These are phyloP conservation scores for Rhorus exstirpatorius DNA, from an alignment of 2,888 invertebrate genomes.

Conservation along the genomic window DNA sequence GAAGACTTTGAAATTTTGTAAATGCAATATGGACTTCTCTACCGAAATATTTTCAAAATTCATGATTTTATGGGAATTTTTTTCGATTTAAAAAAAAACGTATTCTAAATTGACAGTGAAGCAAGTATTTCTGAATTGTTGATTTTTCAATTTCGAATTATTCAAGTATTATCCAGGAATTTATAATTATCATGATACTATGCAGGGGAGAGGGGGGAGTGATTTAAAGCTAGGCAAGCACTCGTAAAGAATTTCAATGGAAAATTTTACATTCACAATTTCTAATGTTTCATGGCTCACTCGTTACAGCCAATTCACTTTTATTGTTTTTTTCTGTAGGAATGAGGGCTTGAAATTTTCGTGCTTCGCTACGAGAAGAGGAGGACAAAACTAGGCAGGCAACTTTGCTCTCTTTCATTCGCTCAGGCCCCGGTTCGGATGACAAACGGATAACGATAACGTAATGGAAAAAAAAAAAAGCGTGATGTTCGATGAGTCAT, in stretches of 20 bases:
- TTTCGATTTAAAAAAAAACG: too few species aligned
- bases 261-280: conserved; percentile 10
- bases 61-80: too few species aligned
- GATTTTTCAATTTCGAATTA: too few species aligned
- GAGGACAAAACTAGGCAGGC: conserved; percentile 55
- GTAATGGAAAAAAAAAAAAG: conserved; percentile 52
- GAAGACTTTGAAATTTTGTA: too few species aligned
- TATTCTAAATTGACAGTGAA: too few species aligned
- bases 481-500: conserved; percentile 63
- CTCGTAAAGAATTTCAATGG: not conserved
- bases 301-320: not conserved
- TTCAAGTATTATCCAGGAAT: too few species aligned
- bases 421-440: conserved; percentile 36
- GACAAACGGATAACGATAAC: conserved; percentile 34
- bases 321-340: not conserved
- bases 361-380: conserved; percentile 56
- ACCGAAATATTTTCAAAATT: too few species aligned
- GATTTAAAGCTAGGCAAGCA: conserved; percentile 53
- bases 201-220: too few species aligned
- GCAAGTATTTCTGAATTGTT: too few species aligned
- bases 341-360: conserved; percentile 29
- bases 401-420: conserved; percentile 59
- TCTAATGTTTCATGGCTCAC: not conserved
- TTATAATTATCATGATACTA: too few species aligned
- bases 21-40: too few species aligned